These are phyloP conservation scores for Perodicticus potto DNA, from an alignment of 2,797 vertebrate species.

Conservation along the genomic window DNA sequence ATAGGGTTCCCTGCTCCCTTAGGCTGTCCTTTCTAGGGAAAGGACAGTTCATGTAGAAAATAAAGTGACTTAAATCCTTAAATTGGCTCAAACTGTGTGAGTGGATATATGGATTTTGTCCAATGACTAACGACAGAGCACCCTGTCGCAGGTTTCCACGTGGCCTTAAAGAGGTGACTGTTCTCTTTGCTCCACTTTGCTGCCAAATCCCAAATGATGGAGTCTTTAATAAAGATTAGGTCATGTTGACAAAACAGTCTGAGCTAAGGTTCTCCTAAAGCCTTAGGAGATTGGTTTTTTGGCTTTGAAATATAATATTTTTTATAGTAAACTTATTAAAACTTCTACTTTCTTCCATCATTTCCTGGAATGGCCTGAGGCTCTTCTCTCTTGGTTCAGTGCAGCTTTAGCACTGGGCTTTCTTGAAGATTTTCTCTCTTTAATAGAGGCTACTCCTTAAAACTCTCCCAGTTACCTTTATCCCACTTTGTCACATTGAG, in stretches of 20 bases:
- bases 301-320: slow-evolving; percentile 68
- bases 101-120: background rate
- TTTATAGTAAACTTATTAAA: slow-evolving; percentile 66
- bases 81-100: background rate
- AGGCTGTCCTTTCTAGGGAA: background rate
- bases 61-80: background rate
- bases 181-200: background rate
- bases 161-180: background rate
- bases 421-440: background rate
- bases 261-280: background rate
- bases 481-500: background rate
- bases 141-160: background rate
- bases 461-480: background rate
- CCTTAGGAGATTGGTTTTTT: slow-evolving; percentile 27
- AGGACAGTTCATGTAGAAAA: background rate
- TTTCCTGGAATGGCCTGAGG: slow-evolving; percentile 37
- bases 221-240: background rate
- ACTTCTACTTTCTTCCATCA: slow-evolving; percentile 23
- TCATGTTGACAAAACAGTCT: slow-evolving; percentile 35
- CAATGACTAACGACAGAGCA: background rate
- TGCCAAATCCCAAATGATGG: background rate
- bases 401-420: background rate
- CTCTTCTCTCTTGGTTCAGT: background rate
- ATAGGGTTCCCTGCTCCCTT: background rate
- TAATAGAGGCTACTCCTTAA: background rate